phyloP scores from a whole-genome alignment of 2,888 invertebrate species.

The Hymenopus coronatus region DNA sequence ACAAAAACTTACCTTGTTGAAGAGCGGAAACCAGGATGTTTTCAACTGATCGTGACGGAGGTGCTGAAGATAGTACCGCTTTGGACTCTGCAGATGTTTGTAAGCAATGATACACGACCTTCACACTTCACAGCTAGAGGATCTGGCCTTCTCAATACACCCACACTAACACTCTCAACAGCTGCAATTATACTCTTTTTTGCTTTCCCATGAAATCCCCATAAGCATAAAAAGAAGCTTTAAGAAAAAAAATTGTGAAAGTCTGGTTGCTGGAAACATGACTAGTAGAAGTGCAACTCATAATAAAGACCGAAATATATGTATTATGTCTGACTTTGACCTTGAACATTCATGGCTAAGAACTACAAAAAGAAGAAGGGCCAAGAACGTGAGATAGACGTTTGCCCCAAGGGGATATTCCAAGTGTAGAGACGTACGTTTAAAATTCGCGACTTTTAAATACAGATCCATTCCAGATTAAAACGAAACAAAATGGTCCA shows the following conservation, averaged over 20 bases:
- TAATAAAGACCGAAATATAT: not conserved
- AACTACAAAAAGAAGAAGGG: not conserved
- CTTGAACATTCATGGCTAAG: not conserved
- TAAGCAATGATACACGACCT: not conserved
- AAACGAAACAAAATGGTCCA: not conserved
- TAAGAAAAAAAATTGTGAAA: not conserved
- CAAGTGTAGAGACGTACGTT: not conserved
- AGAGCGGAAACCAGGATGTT: not conserved
- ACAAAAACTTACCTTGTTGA: not conserved
- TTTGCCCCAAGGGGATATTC: not conserved
- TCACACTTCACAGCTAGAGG: not conserved
- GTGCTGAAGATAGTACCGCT: not conserved
- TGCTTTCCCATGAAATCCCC: not conserved
- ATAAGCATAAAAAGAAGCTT: not conserved
- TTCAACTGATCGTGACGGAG: not conserved
- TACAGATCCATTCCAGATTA: not conserved
- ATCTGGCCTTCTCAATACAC: not conserved
- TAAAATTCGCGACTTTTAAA: not conserved
- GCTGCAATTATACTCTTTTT: not conserved
- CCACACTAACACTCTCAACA: not conserved
- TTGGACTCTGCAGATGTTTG: not conserved
- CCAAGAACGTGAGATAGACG: not conserved
- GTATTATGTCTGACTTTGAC: not conserved
- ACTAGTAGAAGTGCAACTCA: not conserved
- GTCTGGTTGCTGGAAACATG: not conserved